Evolutionary conservation across 2,888 invertebrate species (phyloP).

Genomic region (Ormyrus rosae): DNA sequence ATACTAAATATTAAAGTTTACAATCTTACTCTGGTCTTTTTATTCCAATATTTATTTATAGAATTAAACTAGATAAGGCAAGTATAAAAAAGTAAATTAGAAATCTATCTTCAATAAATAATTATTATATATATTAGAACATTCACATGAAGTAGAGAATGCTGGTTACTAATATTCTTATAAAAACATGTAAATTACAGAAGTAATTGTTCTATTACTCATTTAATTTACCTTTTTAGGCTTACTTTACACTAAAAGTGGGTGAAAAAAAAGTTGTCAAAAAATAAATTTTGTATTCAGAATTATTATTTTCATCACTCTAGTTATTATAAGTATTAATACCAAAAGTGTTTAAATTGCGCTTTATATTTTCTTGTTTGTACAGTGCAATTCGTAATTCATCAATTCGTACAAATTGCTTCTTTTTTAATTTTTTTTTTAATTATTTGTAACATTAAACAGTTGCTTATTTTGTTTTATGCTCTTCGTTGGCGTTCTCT

Average conservation of each 20-base stretch:
- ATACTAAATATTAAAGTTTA: too few relatives aligned
- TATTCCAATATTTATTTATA: too few relatives aligned
- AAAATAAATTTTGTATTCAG: neutral
- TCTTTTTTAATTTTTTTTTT: conserved; percentile 22
- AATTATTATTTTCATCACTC: neutral
- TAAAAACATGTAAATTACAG: conserved; percentile 74
- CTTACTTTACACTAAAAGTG: conserved; percentile 9
- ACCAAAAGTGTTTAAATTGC: conserved; percentile 10
- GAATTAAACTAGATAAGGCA: too few relatives aligned
- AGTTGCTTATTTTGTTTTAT: conserved; percentile 59
- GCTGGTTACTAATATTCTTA: conserved; percentile 54
- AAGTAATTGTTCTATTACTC: conserved; percentile 48
- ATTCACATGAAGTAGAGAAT: too few relatives aligned
- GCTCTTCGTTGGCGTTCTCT: conserved; percentile 74
- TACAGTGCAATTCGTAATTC: conserved; percentile 62
- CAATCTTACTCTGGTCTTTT: too few relatives aligned
- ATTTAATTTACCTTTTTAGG: conserved; percentile 52
- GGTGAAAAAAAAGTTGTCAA: conserved; percentile 1
- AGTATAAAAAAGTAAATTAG: too few relatives aligned
- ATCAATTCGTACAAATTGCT: conserved; percentile 20
- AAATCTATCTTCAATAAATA: too few relatives aligned
- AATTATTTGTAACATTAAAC: conserved; percentile 50
- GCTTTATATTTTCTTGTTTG: conserved; percentile 51
- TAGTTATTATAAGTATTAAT: conserved; percentile 19
- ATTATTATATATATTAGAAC: too few relatives aligned